A percentile compares a stretch with the other conserved stretches of the same genome.
phyloP scores from a whole-genome alignment of 2,888 invertebrate species.

The Idaea dimidiata region DNA sequence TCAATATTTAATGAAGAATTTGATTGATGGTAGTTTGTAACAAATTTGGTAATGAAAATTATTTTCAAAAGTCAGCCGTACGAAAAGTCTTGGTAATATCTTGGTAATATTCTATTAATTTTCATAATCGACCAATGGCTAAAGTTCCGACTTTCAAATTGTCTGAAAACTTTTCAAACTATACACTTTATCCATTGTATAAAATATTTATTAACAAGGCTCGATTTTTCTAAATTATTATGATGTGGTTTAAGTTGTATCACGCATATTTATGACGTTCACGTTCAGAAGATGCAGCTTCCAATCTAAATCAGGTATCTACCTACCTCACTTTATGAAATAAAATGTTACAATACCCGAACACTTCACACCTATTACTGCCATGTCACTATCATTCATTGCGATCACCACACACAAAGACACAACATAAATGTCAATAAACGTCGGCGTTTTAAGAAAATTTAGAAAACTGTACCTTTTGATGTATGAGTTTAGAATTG shows the following conservation, averaged over 20 bases:
- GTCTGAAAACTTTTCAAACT: too few relatives aligned
- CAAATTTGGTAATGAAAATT: neutral
- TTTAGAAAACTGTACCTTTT: slow-evolving; percentile 65
- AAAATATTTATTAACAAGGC: too few relatives aligned
- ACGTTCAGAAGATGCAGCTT: neutral
- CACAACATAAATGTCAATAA: slow-evolving; percentile 74
- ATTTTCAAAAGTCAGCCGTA: neutral
- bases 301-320: slow-evolving; percentile 44
- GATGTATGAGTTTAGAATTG: slow-evolving; percentile 78
- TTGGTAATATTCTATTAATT: too few relatives aligned
- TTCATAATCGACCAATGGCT: too few relatives aligned
- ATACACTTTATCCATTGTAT: too few relatives aligned
- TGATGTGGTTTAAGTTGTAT: too few relatives aligned
- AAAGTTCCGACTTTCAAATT: too few relatives aligned
- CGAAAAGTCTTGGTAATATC: too few relatives aligned
- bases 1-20: slow-evolving; percentile 2
- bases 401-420: slow-evolving; percentile 75
- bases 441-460: slow-evolving; percentile 61
- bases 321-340: slow-evolving; percentile 48
- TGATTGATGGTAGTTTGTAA: neutral
- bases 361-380: slow-evolving; percentile 79
- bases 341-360: slow-evolving; percentile 56
- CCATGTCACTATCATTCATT: slow-evolving; percentile 69
- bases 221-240: too few relatives aligned
- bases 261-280: too few relatives aligned